Conservation (phyloP, 2,113 vertebrate genomes). For the Mastomys natalensis region DNA sequence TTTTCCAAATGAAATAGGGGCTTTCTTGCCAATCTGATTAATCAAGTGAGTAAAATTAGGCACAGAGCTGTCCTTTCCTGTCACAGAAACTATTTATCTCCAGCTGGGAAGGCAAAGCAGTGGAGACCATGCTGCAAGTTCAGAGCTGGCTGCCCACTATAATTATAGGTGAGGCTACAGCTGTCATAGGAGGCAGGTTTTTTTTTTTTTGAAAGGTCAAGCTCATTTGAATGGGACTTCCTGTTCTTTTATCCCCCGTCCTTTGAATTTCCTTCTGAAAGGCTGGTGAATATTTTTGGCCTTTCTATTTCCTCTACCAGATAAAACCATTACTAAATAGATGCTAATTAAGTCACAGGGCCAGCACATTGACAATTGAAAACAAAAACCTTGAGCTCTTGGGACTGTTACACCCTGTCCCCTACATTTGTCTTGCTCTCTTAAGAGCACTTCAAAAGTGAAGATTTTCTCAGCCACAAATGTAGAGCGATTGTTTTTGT, state of each 20-base stretch:
- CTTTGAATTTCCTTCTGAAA: slow-evolving; percentile 61
- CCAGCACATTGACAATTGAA: neutral
- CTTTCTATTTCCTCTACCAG: slow-evolving; percentile 72
- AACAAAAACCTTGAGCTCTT: neutral
- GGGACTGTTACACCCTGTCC: neutral
- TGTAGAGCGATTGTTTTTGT: neutral
- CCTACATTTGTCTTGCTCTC: neutral
- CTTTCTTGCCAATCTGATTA: neutral
- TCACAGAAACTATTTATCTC: neutral
- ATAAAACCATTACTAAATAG: slow-evolving; percentile 65
- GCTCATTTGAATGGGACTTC: neutral
- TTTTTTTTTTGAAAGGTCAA: neutral
- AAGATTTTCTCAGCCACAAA: slow-evolving; percentile 40
- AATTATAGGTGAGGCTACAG: neutral
- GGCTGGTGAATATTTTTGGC: slow-evolving; percentile 60
- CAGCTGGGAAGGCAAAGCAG: neutral
- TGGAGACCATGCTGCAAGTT: neutral
- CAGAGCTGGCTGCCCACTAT: neutral
- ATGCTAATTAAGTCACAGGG: slow-evolving; percentile 64
- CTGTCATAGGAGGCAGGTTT: neutral
- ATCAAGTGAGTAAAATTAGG: neutral
- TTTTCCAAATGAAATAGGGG: neutral
- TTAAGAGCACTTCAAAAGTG: slow-evolving; percentile 43
- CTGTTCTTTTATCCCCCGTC: slow-evolving; percentile 51
- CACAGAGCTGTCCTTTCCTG: neutral